Evolutionary conservation across 92 coral and sea anemone species (phyloP), one percentile per base, ranked within the genome.

Genomic region (Palythoa heliodiscus): DNA sequence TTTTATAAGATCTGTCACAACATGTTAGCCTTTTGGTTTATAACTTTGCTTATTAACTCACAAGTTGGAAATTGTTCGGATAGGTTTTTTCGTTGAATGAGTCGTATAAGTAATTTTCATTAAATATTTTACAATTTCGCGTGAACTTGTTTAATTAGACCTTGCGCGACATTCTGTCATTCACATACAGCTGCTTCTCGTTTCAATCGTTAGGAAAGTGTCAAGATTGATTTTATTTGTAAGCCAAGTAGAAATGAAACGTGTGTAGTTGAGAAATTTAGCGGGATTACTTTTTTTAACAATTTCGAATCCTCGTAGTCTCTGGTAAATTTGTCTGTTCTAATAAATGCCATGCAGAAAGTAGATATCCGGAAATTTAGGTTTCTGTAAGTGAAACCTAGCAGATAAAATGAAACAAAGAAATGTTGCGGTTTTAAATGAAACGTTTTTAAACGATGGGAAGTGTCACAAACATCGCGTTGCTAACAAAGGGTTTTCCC

Each of bases 11-110:
- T 40, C 38, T 78, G 73, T 80, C 84, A 43, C 74, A 52, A 64
- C 25, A 64, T 70, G 74, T 77, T 77, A 63, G 82, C 9, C 82
- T 77, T 80, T 66, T 67, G 39, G 75, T 43, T 6, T 12, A 11
- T 19, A 43, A 43, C 40, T 80, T 60, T 80, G 16, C 57, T 80
- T 39, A 80, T n/a, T 22, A 67, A 47, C 23, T 64, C 63, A 47
- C 55, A 19, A 80, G 29, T 23, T 50, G 2, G 14, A 40, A 69
- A 43, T 20, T 17, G 22, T n/a, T 40, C 23, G 11, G 10, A 24
- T 24, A 40, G 25, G 14, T 40, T 15, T 11, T 60, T 17, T 58
- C 9, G n/a, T 63, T 17, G 0, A 40, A 5, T n/a, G 25, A 47
- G 17, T 13, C 29, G 58, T n/a, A 3, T 12, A 4, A 11, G 19